Evolutionary conservation across 2,888 invertebrate genomes (phyloP).

Genomic region (Cotesia congregata): DNA sequence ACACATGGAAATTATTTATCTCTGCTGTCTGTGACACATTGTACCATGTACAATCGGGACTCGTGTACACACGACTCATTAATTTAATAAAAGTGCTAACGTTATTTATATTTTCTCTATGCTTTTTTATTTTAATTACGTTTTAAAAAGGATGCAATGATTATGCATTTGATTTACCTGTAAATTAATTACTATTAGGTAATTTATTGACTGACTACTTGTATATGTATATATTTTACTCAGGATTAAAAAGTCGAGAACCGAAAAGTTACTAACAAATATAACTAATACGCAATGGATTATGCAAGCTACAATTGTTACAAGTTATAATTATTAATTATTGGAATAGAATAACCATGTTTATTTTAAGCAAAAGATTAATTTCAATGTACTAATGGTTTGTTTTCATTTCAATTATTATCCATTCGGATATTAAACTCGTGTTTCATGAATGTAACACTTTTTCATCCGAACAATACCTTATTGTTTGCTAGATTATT

Average conservation of each 20-base stretch:
- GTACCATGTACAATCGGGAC: neutral
- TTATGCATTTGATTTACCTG: neutral
- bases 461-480: neutral
- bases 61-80: neutral
- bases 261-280: no score
- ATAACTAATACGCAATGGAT: no score
- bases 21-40: conserved; percentile 17
- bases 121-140: neutral
- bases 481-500: neutral
- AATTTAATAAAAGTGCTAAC: neutral
- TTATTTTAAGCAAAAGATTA: neutral
- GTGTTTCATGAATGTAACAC: neutral
- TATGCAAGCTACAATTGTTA: no score
- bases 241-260: no score
- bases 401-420: neutral
- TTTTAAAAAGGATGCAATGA: neutral
- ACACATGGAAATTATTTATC: conserved; percentile 26
- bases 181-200: neutral
- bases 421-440: neutral
- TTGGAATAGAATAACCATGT: neutral
- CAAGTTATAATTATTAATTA: neutral
- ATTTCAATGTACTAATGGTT: neutral
- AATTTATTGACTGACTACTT: neutral
- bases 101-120: neutral
- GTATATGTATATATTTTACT: no score